A percentile compares a stretch with the other conserved stretches of the same genome.
These are phyloP conservation scores for Chydorus sphaericus DNA, from an alignment of 2,888 invertebrate genomes.

Conservation along the genomic window DNA sequence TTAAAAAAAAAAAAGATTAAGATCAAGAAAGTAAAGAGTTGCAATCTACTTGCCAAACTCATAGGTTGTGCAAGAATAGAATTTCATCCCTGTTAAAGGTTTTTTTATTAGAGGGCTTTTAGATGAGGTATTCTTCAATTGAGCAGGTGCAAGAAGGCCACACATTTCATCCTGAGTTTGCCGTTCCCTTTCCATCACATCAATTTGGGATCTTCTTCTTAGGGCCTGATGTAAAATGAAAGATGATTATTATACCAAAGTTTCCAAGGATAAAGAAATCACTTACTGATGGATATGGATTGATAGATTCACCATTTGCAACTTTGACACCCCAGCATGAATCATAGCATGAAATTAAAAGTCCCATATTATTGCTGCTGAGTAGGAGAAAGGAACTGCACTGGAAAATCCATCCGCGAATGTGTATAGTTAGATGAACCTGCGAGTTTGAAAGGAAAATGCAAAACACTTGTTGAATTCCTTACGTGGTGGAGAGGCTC, in stretches of 20 bases:
- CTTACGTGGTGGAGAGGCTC: too few relatives aligned
- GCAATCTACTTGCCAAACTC: neutral
- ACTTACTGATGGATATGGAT: neutral
- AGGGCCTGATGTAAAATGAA: neutral
- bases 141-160: neutral
- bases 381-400: too few relatives aligned
- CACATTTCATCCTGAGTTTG: neutral
- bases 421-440: too few relatives aligned
- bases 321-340: neutral
- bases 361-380: too few relatives aligned
- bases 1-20: neutral
- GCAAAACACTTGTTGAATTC: too few relatives aligned
- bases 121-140: neutral
- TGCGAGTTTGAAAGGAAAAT: too few relatives aligned
- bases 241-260: too few relatives aligned
- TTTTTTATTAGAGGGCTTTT: neutral
- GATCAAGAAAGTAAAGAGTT: neutral
- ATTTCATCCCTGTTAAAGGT: neutral
- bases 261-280: too few relatives aligned
- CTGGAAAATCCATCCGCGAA: too few relatives aligned
- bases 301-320: slow-evolving; percentile 4
- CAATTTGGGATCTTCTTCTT: neutral
- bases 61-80: neutral
- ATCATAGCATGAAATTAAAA: neutral
- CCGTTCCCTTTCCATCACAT: neutral